Conservation (phyloP, 2,113 vertebrate species). For the Crocuta crocuta region DNA sequence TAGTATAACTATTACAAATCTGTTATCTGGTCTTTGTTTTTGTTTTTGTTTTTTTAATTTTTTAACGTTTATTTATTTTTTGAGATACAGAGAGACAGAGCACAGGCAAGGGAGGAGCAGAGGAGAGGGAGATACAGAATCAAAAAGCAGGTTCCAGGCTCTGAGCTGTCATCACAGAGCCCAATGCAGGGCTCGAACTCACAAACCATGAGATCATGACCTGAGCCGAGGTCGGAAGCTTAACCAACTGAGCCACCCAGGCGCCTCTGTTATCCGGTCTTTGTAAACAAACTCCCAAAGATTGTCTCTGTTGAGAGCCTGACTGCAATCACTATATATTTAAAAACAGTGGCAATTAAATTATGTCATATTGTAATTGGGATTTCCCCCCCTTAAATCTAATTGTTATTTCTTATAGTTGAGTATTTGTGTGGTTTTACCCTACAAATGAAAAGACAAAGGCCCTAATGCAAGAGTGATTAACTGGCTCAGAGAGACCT, state of each 20-base stretch:
- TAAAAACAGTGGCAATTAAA: constrained; percentile 22
- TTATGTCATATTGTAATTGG: not conserved
- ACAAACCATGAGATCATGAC: too few species aligned
- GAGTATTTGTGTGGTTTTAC: not conserved
- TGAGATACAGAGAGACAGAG: too few species aligned
- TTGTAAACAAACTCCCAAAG: not conserved
- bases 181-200: too few species aligned
- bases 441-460: not conserved
- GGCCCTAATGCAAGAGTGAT: not conserved
- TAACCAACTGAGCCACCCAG: too few species aligned
- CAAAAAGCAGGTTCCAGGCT: too few species aligned
- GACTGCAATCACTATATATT: not conserved
- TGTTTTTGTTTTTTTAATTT: too few species aligned
- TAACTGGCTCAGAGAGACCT: not conserved
- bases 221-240: too few species aligned
- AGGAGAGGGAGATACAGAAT: too few species aligned
- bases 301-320: not conserved
- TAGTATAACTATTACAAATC: not conserved
- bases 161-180: too few species aligned
- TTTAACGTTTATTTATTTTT: too few species aligned
- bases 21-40: not conserved
- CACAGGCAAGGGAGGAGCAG: too few species aligned
- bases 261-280: not conserved
- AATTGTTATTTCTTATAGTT: not conserved
- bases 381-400: not conserved